Evolutionary conservation across 2,797 vertebrate species (phyloP), one percentile per base, ranked within the genome.

Genomic region (Acanthurus tractus): DNA sequence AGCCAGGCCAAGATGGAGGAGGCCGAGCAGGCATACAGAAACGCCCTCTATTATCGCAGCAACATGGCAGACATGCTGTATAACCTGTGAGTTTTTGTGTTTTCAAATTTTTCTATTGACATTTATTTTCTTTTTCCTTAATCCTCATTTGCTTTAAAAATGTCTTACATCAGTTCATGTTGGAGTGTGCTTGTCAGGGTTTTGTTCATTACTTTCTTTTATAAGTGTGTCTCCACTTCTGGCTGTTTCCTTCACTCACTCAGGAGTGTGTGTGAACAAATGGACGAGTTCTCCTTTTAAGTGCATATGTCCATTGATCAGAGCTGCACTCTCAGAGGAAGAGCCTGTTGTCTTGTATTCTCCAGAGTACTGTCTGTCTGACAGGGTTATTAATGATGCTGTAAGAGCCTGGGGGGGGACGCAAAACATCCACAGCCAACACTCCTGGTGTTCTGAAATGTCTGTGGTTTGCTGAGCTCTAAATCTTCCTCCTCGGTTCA

Each of bases 31-130:
- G 98, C 98, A 34, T 99, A 99, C 88, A 96, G 98, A 90, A 99
- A 98, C 72, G 98, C 98, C 83, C 96, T 99, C 84, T 98, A 97
- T 93, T 99, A 98, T 90, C 97, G 98, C 78, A 98, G 98, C 94
- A 99, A 99, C 96, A 99, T 99, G 98, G 98, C 98, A 2, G 98
- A 99, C 93, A 99, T 99, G 98, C 97, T 99, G 88, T 99, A 99
- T 89, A 99, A 99, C 94, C 95, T 99, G 98, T 99, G 92, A 99
- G 98, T 78, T 0, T 67, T 17, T 48, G 38, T 83, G 6, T 6
- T 11, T 3, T 55, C 23, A 12, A n/a, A 4, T 0, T 0, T 8
- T 54, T 10, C 1, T n/a, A 22, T 42, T 45, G 12, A 1, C 6
- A 15, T 52, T 59, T 8, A 12, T 40, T 57, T 48, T 44, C 6